Conservation (phyloP, 1,140 invertebrate genomes). For the Hyphantria cunea region DNA sequence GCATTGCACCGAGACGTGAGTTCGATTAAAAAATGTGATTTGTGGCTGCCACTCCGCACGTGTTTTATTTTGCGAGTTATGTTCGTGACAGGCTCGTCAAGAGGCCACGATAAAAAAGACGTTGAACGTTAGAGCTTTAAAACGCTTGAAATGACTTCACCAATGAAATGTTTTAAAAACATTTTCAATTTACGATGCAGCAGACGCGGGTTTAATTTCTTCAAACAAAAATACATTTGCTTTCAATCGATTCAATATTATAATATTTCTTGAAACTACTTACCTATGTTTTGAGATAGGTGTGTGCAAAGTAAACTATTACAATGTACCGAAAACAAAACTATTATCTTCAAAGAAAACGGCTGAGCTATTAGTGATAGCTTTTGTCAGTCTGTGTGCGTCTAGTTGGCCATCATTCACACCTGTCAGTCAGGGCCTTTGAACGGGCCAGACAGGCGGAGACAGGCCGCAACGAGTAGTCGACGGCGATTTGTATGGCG, state of each 20-base stretch:
- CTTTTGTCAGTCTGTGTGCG: conserved; percentile 58
- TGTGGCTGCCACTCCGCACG: conserved; percentile 68
- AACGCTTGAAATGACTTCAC: conserved; percentile 30
- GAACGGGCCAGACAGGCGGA: conserved; percentile 39
- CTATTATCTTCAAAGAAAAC: conserved; percentile 61
- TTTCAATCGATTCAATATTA: conserved; percentile 25
- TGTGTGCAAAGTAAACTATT: conserved; percentile 35
- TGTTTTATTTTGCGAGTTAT: conserved; percentile 72
- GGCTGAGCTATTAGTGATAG: conserved; percentile 43
- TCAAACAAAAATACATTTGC: conserved; percentile 25
- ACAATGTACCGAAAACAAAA: conserved; percentile 53
- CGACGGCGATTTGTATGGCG: conserved; percentile 60
- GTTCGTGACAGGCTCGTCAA: conserved; percentile 68
- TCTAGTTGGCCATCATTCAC: conserved; percentile 62
- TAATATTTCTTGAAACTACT: conserved; percentile 27
- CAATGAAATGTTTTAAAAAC: conserved; percentile 29
- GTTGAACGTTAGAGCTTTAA: conserved; percentile 32
- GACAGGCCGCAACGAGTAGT: conserved; percentile 54
- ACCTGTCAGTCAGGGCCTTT: conserved; percentile 56
- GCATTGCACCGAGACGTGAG: conserved; percentile 58
- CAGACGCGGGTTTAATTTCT: conserved; percentile 24
- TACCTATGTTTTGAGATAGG: conserved; percentile 35
- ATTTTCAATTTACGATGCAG: conserved; percentile 23
- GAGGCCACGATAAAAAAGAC: conserved; percentile 48
- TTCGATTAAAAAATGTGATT: conserved; percentile 80